A percentile compares a stretch with the other conserved stretches of the same genome.
Evolutionary conservation across 2,888 invertebrate species (phyloP).

Genomic region (Endotricha flammealis): DNA sequence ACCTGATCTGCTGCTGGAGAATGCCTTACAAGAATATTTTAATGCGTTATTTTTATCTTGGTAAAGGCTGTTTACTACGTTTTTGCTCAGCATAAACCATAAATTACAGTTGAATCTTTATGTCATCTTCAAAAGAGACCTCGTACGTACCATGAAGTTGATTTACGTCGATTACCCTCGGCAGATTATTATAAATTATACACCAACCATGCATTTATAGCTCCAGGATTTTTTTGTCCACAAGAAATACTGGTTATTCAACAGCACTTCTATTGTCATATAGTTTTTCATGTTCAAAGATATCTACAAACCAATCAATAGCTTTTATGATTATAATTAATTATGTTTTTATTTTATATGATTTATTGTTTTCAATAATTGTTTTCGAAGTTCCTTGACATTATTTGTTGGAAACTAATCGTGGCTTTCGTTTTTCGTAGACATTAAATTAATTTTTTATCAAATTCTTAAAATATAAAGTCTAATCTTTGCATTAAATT

Average conservation of each 20-base stretch:
- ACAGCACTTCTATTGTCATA: neutral
- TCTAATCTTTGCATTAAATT: no score
- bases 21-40: no score
- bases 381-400: no score
- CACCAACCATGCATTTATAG: neutral
- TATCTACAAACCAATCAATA: neutral
- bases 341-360: neutral
- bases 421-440: no score
- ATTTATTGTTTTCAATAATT: no score
- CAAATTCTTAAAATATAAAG: no score
- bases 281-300: neutral
- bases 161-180: conserved; percentile 1
- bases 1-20: no score
- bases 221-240: conserved; percentile 2
- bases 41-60: no score
- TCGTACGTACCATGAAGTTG: neutral
- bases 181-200: conserved; percentile 3
- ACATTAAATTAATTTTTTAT: no score
- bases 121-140: conserved; percentile 1
- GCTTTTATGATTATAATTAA: neutral
- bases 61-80: neutral
- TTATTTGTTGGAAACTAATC: no score
- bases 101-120: neutral
- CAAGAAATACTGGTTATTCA: neutral
- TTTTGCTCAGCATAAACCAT: neutral